Base-by-base conservation (phyloP, 2,797 vertebrate genomes). In the Nyctibius grandis region DNA sequence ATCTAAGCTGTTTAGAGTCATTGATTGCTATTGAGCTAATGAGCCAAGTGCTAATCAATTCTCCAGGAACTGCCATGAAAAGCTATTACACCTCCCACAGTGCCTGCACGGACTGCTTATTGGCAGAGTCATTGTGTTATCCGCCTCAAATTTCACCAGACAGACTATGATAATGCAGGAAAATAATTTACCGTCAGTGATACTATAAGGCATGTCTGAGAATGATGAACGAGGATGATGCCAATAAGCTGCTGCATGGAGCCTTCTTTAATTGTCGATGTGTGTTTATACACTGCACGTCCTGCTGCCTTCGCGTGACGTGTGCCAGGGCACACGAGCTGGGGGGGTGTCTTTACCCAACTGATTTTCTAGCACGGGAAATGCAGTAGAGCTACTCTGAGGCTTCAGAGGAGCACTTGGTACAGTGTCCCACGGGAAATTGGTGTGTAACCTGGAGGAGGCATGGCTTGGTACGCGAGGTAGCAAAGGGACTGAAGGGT, bases 1-100 rank as follows among this genome's bases (percentile, higher is more conserved):
- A 31, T 77, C 74, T 8, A 29, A 67, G 73, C 88, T 91, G 72
- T 34, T 77, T 60, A 80, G 90, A 93, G 92, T 38, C 93, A 90
- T 77, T 80, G 95, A 93, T 86, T 88, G 88, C 90, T 57, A 5
- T 33, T 33, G 93, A 92, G 91, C 93, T 95, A 88, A 94, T 78
- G 96, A 96, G 90, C 63, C 91, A 23, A 65, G 92, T 22, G 47
- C 85, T 82, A 47, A 95, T 95, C 88, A 57, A 53, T 95, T 42
- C 88, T 73, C 74, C 12, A 67, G 89, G 89, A 94, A 17, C 51
- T 87, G 84, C 87, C 67, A 17, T 1, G 70, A 44, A 53, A 57
- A 85, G 79, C 94, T 36, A n/a, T 81, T 64, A 56, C 78, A 15
- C n/a, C 85, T 68, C 81, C 85, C 78, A 53, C 50, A 8, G 87